Evolutionary conservation across 2,888 invertebrate genomes (phyloP), one percentile per base, ranked within the genome.

Genomic region (Harpalus rufipes): DNA sequence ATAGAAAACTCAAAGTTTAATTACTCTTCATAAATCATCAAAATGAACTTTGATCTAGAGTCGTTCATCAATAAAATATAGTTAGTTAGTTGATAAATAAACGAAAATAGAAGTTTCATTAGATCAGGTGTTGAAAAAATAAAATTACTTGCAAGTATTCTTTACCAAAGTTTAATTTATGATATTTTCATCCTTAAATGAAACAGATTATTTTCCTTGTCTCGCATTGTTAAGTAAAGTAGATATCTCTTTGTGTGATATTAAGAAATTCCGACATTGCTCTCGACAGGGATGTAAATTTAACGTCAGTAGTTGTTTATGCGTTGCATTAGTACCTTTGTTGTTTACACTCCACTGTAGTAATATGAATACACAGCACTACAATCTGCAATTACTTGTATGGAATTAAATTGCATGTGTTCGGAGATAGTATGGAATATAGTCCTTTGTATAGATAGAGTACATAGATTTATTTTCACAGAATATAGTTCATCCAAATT

Each of bases 271-370:
- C 39, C 68, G 14, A 32, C 25, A 68, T 39, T 68, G 39, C 68
- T 32, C 7, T 32, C 32, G 39, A 68, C 68, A 39, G 39, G 21
- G 32, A 65, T 12, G 65, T 32, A 65, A 65, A 68, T 68, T 68
- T 39, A 32, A 68, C 8, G 32, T 39, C 68, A 68, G 68, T 68
- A 14, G 68, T 39, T 68, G 39, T 68, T 68, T 68, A 65, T 65
- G 65, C 65, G 65, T 65, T 65, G 65, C 32, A 68, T 68, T 68
- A 68, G 32, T 2, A 68, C 68, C 68, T 68, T 68, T 25, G 68
- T 68, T 68, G 68, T 41, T 68, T 39, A 25, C 32, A 32, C 68
- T 39, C 39, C 7, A 8, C 63, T 14, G 7, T 16, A 12, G 21
- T 63, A 21, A 63, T 8, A 32, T 32, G 32, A 32, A 32, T 32